These are phyloP conservation scores for Mechanitis messenoides DNA, from an alignment of 2,888 invertebrate genomes.

Conservation along the genomic window DNA sequence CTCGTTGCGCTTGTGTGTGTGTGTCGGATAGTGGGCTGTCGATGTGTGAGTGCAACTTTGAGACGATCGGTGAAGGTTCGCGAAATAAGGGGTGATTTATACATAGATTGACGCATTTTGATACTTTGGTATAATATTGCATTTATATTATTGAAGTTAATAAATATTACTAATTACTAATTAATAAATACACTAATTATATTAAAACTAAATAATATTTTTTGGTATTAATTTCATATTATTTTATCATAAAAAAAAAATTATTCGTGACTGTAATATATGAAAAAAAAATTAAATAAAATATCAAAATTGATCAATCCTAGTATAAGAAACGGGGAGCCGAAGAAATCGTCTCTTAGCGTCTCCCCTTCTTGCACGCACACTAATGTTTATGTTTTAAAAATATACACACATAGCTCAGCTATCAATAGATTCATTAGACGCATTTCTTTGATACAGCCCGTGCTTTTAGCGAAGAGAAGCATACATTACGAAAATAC, in stretches of 20 bases:
- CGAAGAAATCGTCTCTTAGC: conserved; percentile 74
- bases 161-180: too few species aligned
- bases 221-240: too few species aligned
- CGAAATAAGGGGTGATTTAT: conserved; percentile 67
- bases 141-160: conserved; percentile 20
- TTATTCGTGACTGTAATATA: too few species aligned
- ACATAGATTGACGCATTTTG: conserved; percentile 38
- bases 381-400: conserved; percentile 55
- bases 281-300: conserved; percentile 23
- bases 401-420: conserved; percentile 58
- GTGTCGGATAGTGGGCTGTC: conserved; percentile 34
- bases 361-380: conserved; percentile 63
- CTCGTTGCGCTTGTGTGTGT: conserved; percentile 42
- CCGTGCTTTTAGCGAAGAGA: conserved; percentile 65
- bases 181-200: too few species aligned
- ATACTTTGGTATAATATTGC: conserved; percentile 26
- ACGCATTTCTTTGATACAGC: conserved; percentile 73
- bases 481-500: conserved; percentile 33
- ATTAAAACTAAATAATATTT: too few species aligned
- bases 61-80: conserved; percentile 69
- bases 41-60: conserved; percentile 54
- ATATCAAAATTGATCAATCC: conserved; percentile 41
- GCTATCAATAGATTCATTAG: conserved; percentile 75
- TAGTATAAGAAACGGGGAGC: conserved; percentile 68
- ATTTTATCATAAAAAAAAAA: too few species aligned